Conservation (phyloP, 2,113 vertebrate genomes). For the Mus pahari region DNA sequence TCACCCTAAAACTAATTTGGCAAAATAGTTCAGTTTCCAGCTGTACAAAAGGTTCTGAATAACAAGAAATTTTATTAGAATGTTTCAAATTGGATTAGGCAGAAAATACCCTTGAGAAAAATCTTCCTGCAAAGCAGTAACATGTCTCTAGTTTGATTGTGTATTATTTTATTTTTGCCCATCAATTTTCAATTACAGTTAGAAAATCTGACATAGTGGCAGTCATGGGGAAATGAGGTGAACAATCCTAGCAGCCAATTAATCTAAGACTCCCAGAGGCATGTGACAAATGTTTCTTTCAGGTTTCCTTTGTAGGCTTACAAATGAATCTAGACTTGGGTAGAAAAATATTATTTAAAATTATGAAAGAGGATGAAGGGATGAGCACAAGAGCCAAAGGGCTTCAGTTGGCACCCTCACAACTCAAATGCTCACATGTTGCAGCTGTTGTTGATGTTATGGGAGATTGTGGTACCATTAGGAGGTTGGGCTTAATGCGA, state of each 20-base stretch:
- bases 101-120: background rate
- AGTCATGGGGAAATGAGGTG: background rate
- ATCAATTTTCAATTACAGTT: slow-evolving; percentile 33
- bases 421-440: background rate
- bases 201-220: background rate
- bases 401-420: background rate
- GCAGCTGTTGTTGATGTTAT: too few species aligned
- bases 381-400: too few species aligned
- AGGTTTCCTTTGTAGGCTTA: background rate
- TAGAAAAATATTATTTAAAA: background rate
- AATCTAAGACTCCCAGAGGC: background rate
- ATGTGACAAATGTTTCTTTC: background rate
- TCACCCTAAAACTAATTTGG: background rate
- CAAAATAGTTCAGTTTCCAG: slow-evolving; percentile 27
- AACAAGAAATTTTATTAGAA: slow-evolving; percentile 7
- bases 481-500: too few species aligned
- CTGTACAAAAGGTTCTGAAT: background rate
- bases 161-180: background rate
- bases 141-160: background rate
- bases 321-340: background rate
- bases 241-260: background rate
- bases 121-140: slow-evolving; percentile 10
- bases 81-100: slow-evolving; percentile 1
- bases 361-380: background rate
- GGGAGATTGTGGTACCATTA: background rate